These are phyloP conservation scores for Chloroceryle amazona DNA, from an alignment of 2,797 vertebrate species.

Conservation along the genomic window DNA sequence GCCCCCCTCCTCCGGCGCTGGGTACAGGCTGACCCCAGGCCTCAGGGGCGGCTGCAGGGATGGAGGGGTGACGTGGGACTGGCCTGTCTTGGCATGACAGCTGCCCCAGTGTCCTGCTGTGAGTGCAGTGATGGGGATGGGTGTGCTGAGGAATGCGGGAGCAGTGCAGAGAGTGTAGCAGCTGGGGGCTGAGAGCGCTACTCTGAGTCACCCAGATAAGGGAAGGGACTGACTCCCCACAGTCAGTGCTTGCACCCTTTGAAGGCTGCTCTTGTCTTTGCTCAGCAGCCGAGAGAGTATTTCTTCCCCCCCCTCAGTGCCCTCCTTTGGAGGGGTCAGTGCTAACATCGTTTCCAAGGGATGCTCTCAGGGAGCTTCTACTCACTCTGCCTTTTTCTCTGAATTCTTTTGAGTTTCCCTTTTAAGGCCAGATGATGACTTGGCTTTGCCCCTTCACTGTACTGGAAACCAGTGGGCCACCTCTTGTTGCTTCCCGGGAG, in stretches of 20 bases:
- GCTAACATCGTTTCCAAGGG: neutral
- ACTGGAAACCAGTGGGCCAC: neutral
- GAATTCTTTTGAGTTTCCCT: neutral
- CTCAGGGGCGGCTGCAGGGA: accelerated
- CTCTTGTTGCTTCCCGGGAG: neutral
- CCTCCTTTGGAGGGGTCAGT: neutral
- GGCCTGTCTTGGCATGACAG: neutral
- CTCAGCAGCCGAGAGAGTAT: neutral
- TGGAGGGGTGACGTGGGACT: neutral
- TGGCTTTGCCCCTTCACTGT: neutral
- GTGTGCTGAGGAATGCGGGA: neutral
- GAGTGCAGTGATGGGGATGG: accelerated
- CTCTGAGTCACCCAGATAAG: neutral
- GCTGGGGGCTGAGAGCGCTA: neutral
- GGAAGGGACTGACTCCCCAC: neutral
- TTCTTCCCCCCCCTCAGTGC: neutral
- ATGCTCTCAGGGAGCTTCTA: neutral
- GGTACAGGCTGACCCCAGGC: neutral
- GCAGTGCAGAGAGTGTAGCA: neutral
- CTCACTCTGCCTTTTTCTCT: conserved; percentile 20
- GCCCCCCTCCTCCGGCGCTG: neutral
- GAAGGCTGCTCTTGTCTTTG: neutral
- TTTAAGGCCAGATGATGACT: neutral
- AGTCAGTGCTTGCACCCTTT: neutral
- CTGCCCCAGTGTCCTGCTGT: neutral